These are phyloP conservation scores for Archivesica marissinica DNA, from an alignment of 1,140 invertebrate genomes.

Conservation along the genomic window DNA sequence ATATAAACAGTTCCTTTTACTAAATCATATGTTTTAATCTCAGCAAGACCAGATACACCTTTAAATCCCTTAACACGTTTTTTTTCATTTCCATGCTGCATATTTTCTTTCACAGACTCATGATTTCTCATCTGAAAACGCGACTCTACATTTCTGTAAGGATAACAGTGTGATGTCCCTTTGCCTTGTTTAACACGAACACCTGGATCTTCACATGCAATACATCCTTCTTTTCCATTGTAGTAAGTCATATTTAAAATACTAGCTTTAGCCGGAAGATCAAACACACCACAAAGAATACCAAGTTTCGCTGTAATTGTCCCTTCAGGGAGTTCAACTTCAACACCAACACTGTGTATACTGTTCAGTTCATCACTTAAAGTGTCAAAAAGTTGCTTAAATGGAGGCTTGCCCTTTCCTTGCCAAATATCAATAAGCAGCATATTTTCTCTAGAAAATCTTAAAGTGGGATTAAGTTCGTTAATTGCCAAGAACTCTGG, in stretches of 20 bases:
- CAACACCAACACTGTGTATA: not conserved
- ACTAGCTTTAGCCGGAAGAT: slow-evolving; percentile 42
- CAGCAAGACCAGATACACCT: slow-evolving; percentile 26
- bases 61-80: slow-evolving; percentile 20
- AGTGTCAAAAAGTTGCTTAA: slow-evolving; percentile 30
- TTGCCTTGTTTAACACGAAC: slow-evolving; percentile 56
- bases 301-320: slow-evolving; percentile 38
- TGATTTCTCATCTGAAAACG: slow-evolving; percentile 10
- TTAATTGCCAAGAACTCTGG: slow-evolving; percentile 64
- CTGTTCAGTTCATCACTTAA: slow-evolving; percentile 41
- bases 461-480: slow-evolving; percentile 47
- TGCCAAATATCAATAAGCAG: slow-evolving; percentile 57
- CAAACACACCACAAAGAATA: slow-evolving; percentile 45
- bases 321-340: slow-evolving; percentile 19
- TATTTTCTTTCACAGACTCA: slow-evolving; percentile 36
- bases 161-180: slow-evolving; percentile 41
- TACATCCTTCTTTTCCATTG: slow-evolving; percentile 45
- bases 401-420: slow-evolving; percentile 47
- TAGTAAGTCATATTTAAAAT: slow-evolving; percentile 46
- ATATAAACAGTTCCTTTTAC: slow-evolving; percentile 55
- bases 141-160: slow-evolving; percentile 8
- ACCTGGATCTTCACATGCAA: slow-evolving; percentile 60
- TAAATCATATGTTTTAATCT: slow-evolving; percentile 46
- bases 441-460: slow-evolving; percentile 65
- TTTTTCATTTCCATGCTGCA: slow-evolving; percentile 35